A percentile compares a stretch with the other conserved stretches of the same genome.
Conservation (phyloP, 2,888 invertebrate species). For the Scelioninae gen. 1 region DNA sequence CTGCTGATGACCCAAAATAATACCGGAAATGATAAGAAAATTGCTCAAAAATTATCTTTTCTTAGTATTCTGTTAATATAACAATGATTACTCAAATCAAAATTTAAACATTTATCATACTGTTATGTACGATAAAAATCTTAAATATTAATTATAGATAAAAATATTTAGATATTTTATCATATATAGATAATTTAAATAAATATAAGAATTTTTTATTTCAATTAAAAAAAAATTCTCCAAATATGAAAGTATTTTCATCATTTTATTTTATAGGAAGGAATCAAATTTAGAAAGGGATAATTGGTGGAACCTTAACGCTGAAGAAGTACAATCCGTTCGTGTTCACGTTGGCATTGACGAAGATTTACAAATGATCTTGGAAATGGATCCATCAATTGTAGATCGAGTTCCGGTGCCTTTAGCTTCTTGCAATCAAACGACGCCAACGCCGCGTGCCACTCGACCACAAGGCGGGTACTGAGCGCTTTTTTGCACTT, state of each 20-base stretch:
- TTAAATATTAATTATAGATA: too few species aligned
- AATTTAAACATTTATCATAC: too few species aligned
- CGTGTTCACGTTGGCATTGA: constrained; percentile 86
- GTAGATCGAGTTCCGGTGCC: constrained; percentile 83
- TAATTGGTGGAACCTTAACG: constrained; percentile 40
- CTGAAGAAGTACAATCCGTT: constrained; percentile 79
- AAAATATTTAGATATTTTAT: too few species aligned
- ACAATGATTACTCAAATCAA: too few species aligned
- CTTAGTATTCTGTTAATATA: too few species aligned
- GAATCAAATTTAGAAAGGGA: constrained; percentile 47
- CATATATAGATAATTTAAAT: too few species aligned
- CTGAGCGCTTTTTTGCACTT: constrained; percentile 71
- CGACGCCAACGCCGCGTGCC: constrained; percentile 75
- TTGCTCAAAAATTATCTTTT: too few species aligned
- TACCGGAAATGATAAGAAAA: too few species aligned
- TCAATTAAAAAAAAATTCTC: too few species aligned
- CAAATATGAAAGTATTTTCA: background rate
- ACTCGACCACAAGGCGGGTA: constrained; percentile 83
- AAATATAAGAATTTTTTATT: too few species aligned
- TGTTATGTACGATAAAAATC: too few species aligned
- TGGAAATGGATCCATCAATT: constrained; percentile 87
- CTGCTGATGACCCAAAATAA: too few species aligned
- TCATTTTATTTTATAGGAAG: constrained; percentile 18
- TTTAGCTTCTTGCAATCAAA: constrained; percentile 57
- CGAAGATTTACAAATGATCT: constrained; percentile 87